phyloP scores from a whole-genome alignment of 2,113 vertebrate genomes.

The Erythrocebus patas region DNA sequence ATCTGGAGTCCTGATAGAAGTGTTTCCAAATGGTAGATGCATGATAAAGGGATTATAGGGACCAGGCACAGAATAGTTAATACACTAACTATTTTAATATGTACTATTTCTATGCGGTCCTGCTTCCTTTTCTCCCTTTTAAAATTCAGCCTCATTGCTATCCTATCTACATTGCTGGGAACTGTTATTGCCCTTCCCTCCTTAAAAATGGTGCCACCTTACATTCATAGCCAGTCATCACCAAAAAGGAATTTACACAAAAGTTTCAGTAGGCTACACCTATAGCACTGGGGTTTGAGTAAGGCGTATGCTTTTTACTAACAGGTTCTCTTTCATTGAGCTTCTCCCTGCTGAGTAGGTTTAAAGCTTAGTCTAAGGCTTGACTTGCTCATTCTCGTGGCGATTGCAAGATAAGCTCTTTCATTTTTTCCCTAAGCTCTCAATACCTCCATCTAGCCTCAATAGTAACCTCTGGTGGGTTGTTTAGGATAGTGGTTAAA shows the following conservation, averaged over 20 bases:
- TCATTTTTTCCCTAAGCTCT: not conserved
- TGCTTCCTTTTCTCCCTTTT: not conserved
- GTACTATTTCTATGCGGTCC: not conserved
- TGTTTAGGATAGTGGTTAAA: not conserved
- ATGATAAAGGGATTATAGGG: not conserved
- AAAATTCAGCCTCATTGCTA: not conserved
- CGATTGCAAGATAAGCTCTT: constrained; percentile 13
- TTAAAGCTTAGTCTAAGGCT: constrained; percentile 7
- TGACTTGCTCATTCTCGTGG: not conserved
- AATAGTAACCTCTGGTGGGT: not conserved
- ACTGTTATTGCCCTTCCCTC: not conserved
- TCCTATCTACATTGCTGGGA: not conserved
- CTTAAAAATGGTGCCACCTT: not conserved
- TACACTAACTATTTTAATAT: not conserved
- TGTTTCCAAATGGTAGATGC: not conserved
- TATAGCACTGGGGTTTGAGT: not conserved
- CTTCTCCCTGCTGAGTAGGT: not conserved
- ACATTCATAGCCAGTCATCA: not conserved
- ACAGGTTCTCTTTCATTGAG: not conserved
- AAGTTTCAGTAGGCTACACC: not conserved
- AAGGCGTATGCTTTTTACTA: not conserved
- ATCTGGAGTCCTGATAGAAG: not conserved
- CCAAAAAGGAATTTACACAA: not conserved
- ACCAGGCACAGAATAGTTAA: not conserved
- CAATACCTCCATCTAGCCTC: not conserved